Evolutionary conservation across 2,888 invertebrate genomes (phyloP).

Genomic region (Stictocephala bisonia): DNA sequence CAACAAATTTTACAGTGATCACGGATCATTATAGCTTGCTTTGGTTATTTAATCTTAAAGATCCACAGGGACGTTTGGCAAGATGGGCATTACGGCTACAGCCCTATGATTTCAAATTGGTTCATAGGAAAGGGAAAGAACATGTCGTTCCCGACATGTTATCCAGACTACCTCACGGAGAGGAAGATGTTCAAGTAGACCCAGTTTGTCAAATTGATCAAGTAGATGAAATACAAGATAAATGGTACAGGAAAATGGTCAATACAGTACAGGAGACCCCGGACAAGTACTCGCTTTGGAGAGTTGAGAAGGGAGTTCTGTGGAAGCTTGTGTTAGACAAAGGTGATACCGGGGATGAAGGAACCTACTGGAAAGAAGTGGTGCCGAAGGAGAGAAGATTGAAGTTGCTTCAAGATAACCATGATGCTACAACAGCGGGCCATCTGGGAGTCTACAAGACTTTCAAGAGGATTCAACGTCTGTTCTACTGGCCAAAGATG

Average conservation of each 20-base stretch:
- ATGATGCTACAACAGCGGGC: conserved; percentile 26
- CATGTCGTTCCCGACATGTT: conserved; percentile 33
- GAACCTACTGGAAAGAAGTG: conserved; percentile 6
- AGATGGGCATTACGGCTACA: conserved; percentile 55
- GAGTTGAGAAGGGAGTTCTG: not conserved
- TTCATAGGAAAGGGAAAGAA: conserved; percentile 24
- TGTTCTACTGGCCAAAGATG: conserved; percentile 35
- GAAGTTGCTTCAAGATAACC: not conserved
- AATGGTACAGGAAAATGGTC: conserved; percentile 10
- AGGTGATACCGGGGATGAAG: not conserved
- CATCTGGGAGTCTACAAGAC: conserved; percentile 33
- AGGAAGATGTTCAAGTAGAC: not conserved
- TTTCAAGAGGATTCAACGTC: not conserved
- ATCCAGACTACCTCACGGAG: not conserved
- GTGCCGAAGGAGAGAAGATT: not conserved
- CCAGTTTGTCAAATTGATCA: not conserved
- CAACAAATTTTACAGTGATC: conserved; percentile 46
- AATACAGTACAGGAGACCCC: not conserved
- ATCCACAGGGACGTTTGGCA: conserved; percentile 50
- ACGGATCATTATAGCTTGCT: conserved; percentile 18
- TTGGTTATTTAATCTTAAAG: conserved; percentile 52
- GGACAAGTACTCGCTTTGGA: not conserved
- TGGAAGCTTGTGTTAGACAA: not conserved
- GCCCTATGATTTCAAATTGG: conserved; percentile 9
- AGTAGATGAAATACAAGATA: not conserved